phyloP scores from a whole-genome alignment of 2,888 invertebrate species.

The Eueremaeus valkanovi region DNA sequence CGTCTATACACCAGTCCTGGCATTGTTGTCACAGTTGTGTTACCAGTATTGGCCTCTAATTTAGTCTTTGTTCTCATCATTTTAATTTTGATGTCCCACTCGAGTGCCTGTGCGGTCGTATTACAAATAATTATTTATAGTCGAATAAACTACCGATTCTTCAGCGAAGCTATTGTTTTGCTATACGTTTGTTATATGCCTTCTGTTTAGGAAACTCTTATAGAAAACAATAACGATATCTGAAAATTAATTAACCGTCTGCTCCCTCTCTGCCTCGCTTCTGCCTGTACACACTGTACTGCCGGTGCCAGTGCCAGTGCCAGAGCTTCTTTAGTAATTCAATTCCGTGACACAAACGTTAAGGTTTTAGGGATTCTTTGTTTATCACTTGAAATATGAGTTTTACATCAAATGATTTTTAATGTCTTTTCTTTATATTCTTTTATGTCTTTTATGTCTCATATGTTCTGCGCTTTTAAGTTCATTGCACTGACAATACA shows the following conservation, averaged over 20 bases:
- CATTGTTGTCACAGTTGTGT: neutral
- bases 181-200: neutral
- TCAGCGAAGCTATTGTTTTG: neutral
- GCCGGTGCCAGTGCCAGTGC: no score
- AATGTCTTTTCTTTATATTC: neutral
- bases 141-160: neutral
- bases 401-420: conserved; percentile 13
- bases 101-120: conserved; percentile 15
- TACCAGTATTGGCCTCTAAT: neutral
- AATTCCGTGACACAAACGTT: conserved; percentile 9
- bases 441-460: neutral
- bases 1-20: no score
- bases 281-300: no score
- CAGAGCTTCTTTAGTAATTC: no score
- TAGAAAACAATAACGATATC: neutral
- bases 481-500: neutral
- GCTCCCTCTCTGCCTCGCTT: no score
- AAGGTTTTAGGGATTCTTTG: neutral
- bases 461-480: neutral
- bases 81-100: conserved; percentile 13
- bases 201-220: neutral
- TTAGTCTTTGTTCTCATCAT: neutral
- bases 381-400: conserved; percentile 21
- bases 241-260: conserved; percentile 20
- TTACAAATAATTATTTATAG: conserved; percentile 27